Conservation (phyloP, 2,113 vertebrate species). For the Origma solitaria region DNA sequence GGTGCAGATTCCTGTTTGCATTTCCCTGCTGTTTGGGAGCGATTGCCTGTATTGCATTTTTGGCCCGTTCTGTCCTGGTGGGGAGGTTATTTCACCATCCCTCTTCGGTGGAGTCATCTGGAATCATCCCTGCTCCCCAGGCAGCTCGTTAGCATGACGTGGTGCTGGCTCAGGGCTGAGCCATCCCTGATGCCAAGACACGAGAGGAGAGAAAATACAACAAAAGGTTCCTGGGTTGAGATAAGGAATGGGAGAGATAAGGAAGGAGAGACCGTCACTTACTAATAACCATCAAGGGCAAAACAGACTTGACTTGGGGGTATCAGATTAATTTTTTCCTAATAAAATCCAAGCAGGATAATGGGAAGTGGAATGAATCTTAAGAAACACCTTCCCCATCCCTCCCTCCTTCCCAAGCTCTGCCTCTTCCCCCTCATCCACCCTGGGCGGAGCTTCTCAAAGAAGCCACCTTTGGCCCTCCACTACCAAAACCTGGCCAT, state of each 20-base stretch:
- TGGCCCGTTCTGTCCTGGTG: not conserved
- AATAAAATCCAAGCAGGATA: not conserved
- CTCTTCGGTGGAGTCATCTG: not conserved
- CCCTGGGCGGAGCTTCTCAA: not conserved
- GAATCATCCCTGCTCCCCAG: not conserved
- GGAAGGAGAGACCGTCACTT: not conserved
- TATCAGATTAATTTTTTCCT: not conserved
- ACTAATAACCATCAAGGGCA: accelerated
- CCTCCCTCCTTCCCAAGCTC: not conserved
- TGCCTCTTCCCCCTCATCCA: not conserved
- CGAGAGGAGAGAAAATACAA: not conserved
- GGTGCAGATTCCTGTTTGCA: not conserved
- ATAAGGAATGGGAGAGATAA: not conserved
- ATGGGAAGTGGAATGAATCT: not conserved
- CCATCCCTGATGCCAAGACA: not conserved
- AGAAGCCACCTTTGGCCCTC: too few relatives aligned
- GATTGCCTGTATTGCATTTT: not conserved
- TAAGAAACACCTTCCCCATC: not conserved
- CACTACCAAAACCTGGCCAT: not conserved
- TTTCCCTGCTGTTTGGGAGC: not conserved
- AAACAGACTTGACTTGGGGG: not conserved
- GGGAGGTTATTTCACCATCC: not conserved
- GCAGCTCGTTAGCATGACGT: not conserved
- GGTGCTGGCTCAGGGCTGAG: not conserved
- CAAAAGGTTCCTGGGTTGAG: not conserved